A percentile compares a stretch with the other conserved stretches of the same genome.
Conservation (phyloP, 2,888 invertebrate genomes). For the Candidula unifasciata region DNA sequence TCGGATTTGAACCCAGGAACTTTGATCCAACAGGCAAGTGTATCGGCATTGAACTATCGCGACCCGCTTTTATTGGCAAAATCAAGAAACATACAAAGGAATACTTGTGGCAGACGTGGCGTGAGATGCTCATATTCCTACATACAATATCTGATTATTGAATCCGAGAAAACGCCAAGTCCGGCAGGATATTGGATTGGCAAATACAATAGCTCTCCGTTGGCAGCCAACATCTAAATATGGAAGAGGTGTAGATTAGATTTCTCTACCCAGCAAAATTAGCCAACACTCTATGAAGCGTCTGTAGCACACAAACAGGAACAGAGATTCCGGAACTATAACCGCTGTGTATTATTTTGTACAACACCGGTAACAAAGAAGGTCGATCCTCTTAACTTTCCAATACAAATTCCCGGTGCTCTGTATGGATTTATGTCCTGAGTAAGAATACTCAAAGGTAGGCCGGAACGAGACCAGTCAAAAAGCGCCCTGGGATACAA, state of each 20-base stretch:
- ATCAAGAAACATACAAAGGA: too few relatives aligned
- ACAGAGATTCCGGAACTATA: neutral
- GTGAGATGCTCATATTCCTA: too few relatives aligned
- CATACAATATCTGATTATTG: neutral
- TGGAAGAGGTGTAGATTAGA: conserved; percentile 23
- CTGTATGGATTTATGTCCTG: neutral
- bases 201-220: conserved; percentile 32
- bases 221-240: neutral
- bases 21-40: too few relatives aligned
- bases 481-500: neutral
- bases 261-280: conserved; percentile 9
- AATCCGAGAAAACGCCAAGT: neutral
- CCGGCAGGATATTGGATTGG: conserved; percentile 32
- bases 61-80: too few relatives aligned
- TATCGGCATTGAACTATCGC: too few relatives aligned
- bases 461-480: neutral
- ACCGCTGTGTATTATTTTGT: neutral
- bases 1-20: too few relatives aligned
- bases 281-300: conserved; percentile 6
- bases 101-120: too few relatives aligned
- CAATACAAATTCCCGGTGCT: neutral
- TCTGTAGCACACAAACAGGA: neutral
- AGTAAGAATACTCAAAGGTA: conserved; percentile 1
- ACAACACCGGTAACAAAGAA: neutral
- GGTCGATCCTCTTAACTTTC: neutral